Percentiles rank a stretch among this genome's conserved stretches.
Evolutionary conservation across 2,888 invertebrate genomes (phyloP).

Genomic region (Sturmia bella): DNA sequence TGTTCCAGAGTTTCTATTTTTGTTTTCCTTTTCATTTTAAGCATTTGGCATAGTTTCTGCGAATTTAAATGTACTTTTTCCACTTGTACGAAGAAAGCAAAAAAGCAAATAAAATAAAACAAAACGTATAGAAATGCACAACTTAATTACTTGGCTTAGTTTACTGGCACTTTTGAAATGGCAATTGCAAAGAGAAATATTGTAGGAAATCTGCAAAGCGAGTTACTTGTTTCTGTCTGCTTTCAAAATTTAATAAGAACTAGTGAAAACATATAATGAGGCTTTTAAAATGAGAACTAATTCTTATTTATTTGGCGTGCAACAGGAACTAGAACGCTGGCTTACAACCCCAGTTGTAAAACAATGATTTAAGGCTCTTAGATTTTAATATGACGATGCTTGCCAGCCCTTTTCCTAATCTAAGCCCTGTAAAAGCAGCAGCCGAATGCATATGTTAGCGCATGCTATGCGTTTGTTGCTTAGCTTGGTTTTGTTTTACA

Average conservation of each 20-base stretch:
- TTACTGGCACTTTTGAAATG: slow-evolving; percentile 50
- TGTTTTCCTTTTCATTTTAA: slow-evolving; percentile 25
- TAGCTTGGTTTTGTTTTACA: too few species aligned
- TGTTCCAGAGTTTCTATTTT: not conserved
- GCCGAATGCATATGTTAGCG: too few species aligned
- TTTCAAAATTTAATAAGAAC: slow-evolving; percentile 16
- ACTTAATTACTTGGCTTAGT: slow-evolving; percentile 67
- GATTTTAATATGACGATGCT: too few species aligned
- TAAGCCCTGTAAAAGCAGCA: too few species aligned
- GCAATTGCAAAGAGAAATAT: slow-evolving; percentile 28
- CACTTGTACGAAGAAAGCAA: not conserved
- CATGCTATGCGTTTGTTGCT: too few species aligned
- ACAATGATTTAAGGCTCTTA: too few species aligned
- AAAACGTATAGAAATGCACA: slow-evolving; percentile 47
- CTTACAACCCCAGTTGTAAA: too few species aligned
- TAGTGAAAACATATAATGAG: not conserved
- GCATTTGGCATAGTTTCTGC: slow-evolving; percentile 58
- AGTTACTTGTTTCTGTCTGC: slow-evolving; percentile 32
- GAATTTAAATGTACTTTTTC: slow-evolving; percentile 37
- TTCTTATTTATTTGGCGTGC: too few species aligned
- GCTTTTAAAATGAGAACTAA: not conserved
- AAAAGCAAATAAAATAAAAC: slow-evolving; percentile 36
- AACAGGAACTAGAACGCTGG: too few species aligned
- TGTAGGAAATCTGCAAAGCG: not conserved
- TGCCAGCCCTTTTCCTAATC: too few species aligned